phyloP scores from a whole-genome alignment of 2,113 vertebrate genomes.

The Aspiorhynchus laticeps region DNA sequence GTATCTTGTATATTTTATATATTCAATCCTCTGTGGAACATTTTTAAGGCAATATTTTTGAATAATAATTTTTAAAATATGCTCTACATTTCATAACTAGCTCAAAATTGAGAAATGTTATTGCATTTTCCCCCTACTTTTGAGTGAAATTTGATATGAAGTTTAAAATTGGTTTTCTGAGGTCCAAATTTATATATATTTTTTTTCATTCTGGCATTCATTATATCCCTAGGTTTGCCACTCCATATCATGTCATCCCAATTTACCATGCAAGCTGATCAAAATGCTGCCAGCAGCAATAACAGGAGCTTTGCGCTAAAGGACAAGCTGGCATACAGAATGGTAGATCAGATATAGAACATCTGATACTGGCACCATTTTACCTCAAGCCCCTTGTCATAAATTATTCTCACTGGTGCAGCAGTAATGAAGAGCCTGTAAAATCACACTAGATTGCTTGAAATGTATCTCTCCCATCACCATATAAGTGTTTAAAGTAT shows the following conservation, averaged over 20 bases:
- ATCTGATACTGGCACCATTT: slow-evolving; percentile 13
- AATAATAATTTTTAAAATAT: neutral
- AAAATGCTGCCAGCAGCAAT: slow-evolving; percentile 61
- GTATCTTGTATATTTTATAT: too few relatives aligned
- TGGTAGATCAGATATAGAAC: neutral
- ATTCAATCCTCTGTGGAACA: neutral
- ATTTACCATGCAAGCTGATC: slow-evolving; percentile 54
- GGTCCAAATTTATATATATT: slow-evolving; percentile 30
- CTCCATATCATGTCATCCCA: slow-evolving; percentile 62
- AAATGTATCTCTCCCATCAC: neutral
- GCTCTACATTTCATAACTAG: neutral
- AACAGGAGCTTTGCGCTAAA: slow-evolving; percentile 46
- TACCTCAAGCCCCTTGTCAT: slow-evolving; percentile 11
- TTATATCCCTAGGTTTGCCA: slow-evolving; percentile 48
- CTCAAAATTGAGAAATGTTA: neutral
- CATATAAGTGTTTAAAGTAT: too few relatives aligned
- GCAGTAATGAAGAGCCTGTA: neutral
- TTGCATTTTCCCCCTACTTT: neutral
- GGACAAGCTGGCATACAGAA: slow-evolving; percentile 8
- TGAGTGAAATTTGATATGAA: neutral
- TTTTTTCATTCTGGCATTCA: neutral
- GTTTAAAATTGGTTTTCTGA: slow-evolving; percentile 7
- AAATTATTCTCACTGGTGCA: slow-evolving; percentile 11
- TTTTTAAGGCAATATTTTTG: neutral
- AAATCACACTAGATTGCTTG: neutral